These are phyloP conservation scores for Leptopilina clavipes DNA, from an alignment of 1,140 invertebrate genomes.

Conservation along the genomic window DNA sequence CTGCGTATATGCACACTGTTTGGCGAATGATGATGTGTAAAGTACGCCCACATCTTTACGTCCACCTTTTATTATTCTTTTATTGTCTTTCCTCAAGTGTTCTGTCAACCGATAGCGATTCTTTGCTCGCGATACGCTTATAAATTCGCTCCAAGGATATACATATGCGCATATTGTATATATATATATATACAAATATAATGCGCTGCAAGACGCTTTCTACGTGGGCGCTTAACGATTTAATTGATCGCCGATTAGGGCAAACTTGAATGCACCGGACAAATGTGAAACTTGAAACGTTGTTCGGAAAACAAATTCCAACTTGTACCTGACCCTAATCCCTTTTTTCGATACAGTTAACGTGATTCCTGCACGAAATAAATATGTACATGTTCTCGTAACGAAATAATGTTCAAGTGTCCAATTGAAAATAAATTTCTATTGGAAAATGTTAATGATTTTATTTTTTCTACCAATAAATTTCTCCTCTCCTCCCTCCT, in stretches of 20 bases:
- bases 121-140: slow-evolving; percentile 37
- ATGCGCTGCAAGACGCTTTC: slow-evolving; percentile 22
- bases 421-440: slow-evolving; percentile 12
- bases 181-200: too few species aligned
- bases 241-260: slow-evolving; percentile 39
- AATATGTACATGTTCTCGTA: not conserved
- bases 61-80: slow-evolving; percentile 39
- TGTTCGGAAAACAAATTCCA: slow-evolving; percentile 31
- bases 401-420: not conserved
- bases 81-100: slow-evolving; percentile 37
- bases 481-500: not conserved
- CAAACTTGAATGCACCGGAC: slow-evolving; percentile 27
- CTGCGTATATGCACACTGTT: too few species aligned
- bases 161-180: too few species aligned
- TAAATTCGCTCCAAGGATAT: slow-evolving; percentile 42
- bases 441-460: not conserved
- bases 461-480: not conserved
- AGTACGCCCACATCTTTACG: slow-evolving; percentile 36
- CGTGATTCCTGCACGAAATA: not conserved
- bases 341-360: too few species aligned
- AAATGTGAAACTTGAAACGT: slow-evolving; percentile 25
- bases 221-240: slow-evolving; percentile 38
- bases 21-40: slow-evolving; percentile 28
- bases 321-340: not conserved
- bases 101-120: slow-evolving; percentile 41